Conservation (phyloP, 53 echinoderm and acorn worm species). For the Patiria pectinifera region DNA sequence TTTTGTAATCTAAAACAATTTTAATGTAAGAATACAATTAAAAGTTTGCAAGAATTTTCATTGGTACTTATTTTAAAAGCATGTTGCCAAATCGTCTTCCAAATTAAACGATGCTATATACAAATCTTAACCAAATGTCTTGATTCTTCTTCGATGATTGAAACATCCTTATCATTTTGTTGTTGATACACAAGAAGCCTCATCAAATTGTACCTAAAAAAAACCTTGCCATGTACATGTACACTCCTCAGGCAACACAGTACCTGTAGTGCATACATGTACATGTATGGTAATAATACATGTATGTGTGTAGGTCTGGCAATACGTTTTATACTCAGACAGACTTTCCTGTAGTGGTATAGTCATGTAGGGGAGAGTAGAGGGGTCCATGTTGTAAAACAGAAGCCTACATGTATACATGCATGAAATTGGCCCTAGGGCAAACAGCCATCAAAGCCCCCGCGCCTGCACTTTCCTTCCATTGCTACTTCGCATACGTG, state of each 20-base stretch:
- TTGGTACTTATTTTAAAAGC: too few relatives aligned
- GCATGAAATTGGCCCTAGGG: slow-evolving; percentile 23
- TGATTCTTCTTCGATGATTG: too few relatives aligned
- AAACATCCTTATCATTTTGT: too few relatives aligned
- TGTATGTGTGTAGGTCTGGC: neutral
- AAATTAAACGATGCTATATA: too few relatives aligned
- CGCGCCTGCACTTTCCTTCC: neutral
- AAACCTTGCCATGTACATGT: neutral
- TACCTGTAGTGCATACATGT: neutral
- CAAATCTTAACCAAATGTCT: too few relatives aligned
- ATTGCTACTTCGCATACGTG: neutral
- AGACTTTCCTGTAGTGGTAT: too few relatives aligned
- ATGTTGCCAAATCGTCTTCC: too few relatives aligned
- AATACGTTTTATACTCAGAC: neutral
- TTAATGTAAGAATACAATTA: too few relatives aligned
- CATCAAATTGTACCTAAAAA: too few relatives aligned
- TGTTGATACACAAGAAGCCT: too few relatives aligned
- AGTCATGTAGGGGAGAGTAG: neutral
- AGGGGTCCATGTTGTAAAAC: neutral
- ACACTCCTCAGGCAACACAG: neutral
- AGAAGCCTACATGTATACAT: slow-evolving; percentile 1
- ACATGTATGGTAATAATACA: slow-evolving; percentile 30
- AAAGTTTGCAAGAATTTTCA: too few relatives aligned
- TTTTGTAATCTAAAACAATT: too few relatives aligned
- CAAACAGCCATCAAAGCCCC: neutral